phyloP scores from a whole-genome alignment of 2,888 invertebrate species.

The Platyscelio sp. region DNA sequence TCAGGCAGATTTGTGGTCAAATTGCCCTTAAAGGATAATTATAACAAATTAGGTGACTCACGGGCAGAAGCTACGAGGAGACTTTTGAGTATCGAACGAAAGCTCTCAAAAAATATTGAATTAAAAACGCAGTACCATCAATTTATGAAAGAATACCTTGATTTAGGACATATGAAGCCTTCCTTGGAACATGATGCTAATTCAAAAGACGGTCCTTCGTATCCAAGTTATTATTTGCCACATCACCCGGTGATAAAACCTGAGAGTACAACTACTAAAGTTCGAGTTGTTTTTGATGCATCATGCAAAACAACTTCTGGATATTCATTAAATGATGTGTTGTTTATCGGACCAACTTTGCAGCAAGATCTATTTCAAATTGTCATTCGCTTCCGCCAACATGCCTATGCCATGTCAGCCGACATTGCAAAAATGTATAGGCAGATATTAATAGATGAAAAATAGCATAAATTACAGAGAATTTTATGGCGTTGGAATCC shows the following conservation, averaged over 20 bases:
- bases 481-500: conserved; percentile 74
- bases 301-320: conserved; percentile 60
- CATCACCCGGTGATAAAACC: conserved; percentile 16
- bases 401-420: conserved; percentile 9
- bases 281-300: conserved; percentile 15
- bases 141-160: conserved; percentile 57
- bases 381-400: conserved; percentile 11
- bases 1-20: conserved; percentile 53
- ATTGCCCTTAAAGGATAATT: conserved; percentile 30
- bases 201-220: not conserved
- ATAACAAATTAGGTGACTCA: conserved; percentile 54
- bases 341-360: conserved; percentile 8
- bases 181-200: not conserved
- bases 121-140: conserved; percentile 32
- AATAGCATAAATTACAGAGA: conserved; percentile 70
- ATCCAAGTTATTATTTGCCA: conserved; percentile 14
- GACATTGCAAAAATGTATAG: conserved; percentile 75
- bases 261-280: conserved; percentile 11
- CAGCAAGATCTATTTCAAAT: conserved; percentile 26
- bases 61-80: conserved; percentile 50
- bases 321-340: conserved; percentile 29
- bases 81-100: conserved; percentile 37
- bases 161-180: conserved; percentile 43
- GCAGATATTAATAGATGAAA: conserved; percentile 31
- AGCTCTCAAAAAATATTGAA: conserved; percentile 18